A percentile compares a stretch with the other conserved stretches of the same genome.
Conservation (phyloP, 92 coral and sea anemone genomes). For the Epizoanthus fatuus region DNA sequence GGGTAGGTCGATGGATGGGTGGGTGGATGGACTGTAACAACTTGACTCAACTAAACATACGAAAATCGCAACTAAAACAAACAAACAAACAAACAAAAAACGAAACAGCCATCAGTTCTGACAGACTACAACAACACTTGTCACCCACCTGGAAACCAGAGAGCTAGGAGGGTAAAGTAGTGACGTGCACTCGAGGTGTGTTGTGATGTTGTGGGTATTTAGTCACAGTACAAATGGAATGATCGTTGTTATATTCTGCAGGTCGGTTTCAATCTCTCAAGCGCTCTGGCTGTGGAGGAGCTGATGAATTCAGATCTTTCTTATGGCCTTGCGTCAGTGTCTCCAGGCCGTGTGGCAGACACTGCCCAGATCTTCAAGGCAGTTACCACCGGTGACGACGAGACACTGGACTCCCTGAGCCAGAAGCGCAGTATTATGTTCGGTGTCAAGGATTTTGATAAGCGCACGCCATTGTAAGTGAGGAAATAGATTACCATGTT, state of each 20-base stretch:
- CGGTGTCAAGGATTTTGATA: slow-evolving; percentile 82
- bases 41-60: too few relatives aligned
- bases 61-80: too few relatives aligned
- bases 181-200: too few relatives aligned
- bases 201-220: too few relatives aligned
- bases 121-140: too few relatives aligned
- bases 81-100: too few relatives aligned
- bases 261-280: slow-evolving; percentile 43
- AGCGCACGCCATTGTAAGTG: slow-evolving; percentile 93
- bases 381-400: slow-evolving; percentile 72
- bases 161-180: too few relatives aligned
- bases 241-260: background rate
- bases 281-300: slow-evolving; percentile 28
- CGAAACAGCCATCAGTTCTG: too few relatives aligned
- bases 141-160: too few relatives aligned
- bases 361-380: slow-evolving; percentile 71
- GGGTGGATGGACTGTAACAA: too few relatives aligned
- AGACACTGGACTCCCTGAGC: slow-evolving; percentile 68
- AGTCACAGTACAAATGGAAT: background rate
- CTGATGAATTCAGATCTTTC: slow-evolving; percentile 10
- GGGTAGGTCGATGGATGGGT: too few relatives aligned
- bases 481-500: background rate
- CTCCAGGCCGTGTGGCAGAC: slow-evolving; percentile 32
- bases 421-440: slow-evolving; percentile 58
- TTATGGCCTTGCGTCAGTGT: slow-evolving; percentile 30